Evolutionary conservation across 2,888 invertebrate species (phyloP), one percentile per base, ranked within the genome.

Genomic region (Noctua fimbriata): DNA sequence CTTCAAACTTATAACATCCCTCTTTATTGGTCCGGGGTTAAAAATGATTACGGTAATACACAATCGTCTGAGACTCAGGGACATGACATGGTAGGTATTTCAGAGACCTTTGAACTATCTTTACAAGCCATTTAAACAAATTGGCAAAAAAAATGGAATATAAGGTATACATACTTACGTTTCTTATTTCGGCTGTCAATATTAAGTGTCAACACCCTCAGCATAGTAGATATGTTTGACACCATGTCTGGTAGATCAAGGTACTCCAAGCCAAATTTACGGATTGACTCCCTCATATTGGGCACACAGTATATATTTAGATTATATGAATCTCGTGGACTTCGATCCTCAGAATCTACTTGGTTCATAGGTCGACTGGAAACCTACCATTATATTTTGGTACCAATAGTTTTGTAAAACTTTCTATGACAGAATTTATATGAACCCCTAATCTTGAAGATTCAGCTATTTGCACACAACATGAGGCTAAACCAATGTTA

Each of bases 161-260:
- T 1, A 74, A 58, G 24, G 4, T 7, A 49, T 74, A 83, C 87
- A 49, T 74, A 83, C 87, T 28, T 82, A 89, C 88, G 69, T 69
- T 79, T 79, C 6, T 81, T 78, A 73, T 89, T 74, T 14, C 83
- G 63, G 32, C 74, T 78, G 16, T 94, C 92, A 58, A 94, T 88
- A 77, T 93, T 92, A 1, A 95, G 86, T 0, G 92, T 88, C 9
- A 94, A 78, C 0, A 85, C 70, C 69, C 93, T 85, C 41, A 94
- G 87, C 77, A 94, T 79, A n/a, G 86, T 55, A 3, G 91, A 89
- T 0, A 93, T 88, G 78, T 95, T 95, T 77, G 90, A 90, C n/a
- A 94, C 28, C 92, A 95, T 93, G 0, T 93, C 93, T 0, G 93
- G 91, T 52, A 95, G 85, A 52, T 94, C 93, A 32, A 92, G 92